Evolutionary conservation across 1,140 invertebrate genomes (phyloP), one percentile per base, ranked within the genome.

Genomic region (Cotesia typhae): DNA sequence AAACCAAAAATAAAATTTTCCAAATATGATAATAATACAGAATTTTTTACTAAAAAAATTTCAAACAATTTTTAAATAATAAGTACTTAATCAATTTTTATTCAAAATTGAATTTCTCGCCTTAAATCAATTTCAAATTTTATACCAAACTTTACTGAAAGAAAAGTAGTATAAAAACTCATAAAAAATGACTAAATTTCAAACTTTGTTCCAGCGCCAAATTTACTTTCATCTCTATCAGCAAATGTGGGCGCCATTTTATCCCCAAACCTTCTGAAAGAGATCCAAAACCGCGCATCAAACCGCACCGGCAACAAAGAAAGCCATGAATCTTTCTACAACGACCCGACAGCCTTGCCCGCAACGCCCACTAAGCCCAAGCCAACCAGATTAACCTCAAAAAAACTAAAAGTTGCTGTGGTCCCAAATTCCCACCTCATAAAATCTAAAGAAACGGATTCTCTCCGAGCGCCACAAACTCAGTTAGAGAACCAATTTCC

Each of bases 401-500:
- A n/a, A 9, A 64, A 17, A 52, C 41, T 4, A 20, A 17, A 20
- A 57, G n/a, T 28, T 2, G 14, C 20, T 17, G 6, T 6, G 9
- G n/a, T 17, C 17, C 38, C 41, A 20, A 53, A 59, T 14, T 28
- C 20, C 3, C 1, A 3, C 0, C 4, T 51, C 2, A 12, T 63
- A 10, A 36, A 52, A 67, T 41, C 14, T 14, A 7, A 60, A 12
- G 61, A 61, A 55, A 14, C 64, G 9, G 74, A 75, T 28, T 71
- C 74, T 9, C 71, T 66, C 4, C 36, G 69, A 71, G 72, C 71
- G 20, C 67, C 67, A 3, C 74, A 75, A 52, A 70, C 61, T 10
- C 73, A 74, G 36, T 51, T 70, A 17, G 73, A 74, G 28, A 73
- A 71, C 68, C 75, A 74, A 70, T 76, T 60, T 64, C 70, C 70